These are phyloP conservation scores for Drosophila acutilabella DNA, from an alignment of 2,888 invertebrate species.

Conservation along the genomic window DNA sequence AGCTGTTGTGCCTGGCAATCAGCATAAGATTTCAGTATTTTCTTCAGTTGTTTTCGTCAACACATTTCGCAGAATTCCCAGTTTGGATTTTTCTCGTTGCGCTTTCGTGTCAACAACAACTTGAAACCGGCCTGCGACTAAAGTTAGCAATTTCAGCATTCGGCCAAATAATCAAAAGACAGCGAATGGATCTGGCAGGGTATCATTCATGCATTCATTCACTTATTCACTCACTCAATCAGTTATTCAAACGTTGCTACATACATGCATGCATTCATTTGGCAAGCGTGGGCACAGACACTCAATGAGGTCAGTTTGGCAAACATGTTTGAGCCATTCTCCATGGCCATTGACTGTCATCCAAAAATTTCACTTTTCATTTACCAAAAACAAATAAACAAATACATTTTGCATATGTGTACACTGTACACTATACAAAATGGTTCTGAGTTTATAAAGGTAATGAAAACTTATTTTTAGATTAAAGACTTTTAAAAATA, in stretches of 20 bases:
- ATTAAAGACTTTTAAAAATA: background rate
- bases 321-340: conserved; percentile 41
- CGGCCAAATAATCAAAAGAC: conserved; percentile 55
- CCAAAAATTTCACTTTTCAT: conserved; percentile 70
- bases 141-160: conserved; percentile 9
- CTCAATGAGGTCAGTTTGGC: conserved; percentile 59
- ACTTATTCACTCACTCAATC: conserved; percentile 41
- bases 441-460: background rate
- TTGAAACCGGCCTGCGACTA: conserved; percentile 16
- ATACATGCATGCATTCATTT: conserved; percentile 7
- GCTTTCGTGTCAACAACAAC: conserved; percentile 75
- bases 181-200: conserved; percentile 56
- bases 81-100: conserved; percentile 41
- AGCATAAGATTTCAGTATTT: conserved; percentile 66
- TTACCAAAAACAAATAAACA: conserved; percentile 7
- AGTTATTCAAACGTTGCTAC: conserved; percentile 19
- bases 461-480: too few relatives aligned
- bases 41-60: conserved; percentile 42
- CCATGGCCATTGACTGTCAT: conserved; percentile 49
- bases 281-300: conserved; percentile 56
- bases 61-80: conserved; percentile 38
- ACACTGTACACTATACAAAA: background rate
- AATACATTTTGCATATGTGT: conserved; percentile 2
- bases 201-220: conserved; percentile 62
- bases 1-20: conserved; percentile 68